These are phyloP conservation scores for Entomobrya proxima DNA, from an alignment of 2,888 invertebrate species.

Conservation along the genomic window DNA sequence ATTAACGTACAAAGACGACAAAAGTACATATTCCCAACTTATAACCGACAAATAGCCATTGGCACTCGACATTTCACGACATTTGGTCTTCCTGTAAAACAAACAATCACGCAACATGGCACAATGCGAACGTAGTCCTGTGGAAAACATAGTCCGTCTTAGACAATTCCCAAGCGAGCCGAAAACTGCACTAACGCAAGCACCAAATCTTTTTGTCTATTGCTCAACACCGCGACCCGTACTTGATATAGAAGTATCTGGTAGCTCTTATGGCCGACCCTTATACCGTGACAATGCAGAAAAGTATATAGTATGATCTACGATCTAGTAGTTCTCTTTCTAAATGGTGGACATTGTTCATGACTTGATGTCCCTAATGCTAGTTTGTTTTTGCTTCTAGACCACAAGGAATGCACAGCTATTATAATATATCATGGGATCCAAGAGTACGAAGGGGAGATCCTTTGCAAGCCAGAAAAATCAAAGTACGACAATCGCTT, in stretches of 20 bases:
- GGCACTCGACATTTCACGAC: too few relatives aligned
- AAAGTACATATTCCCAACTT: too few relatives aligned
- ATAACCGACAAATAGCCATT: too few relatives aligned
- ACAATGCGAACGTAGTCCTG: neutral
- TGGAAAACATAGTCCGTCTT: conserved; percentile 30
- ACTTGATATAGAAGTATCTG: conserved; percentile 51
- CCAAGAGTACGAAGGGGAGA: conserved; percentile 58
- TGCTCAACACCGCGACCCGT: conserved; percentile 56
- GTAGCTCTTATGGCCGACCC: conserved; percentile 41
- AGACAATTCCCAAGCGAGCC: conserved; percentile 20
- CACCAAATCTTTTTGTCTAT: conserved; percentile 52
- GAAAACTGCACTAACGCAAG: neutral
- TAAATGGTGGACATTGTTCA: neutral
- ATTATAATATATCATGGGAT: conserved; percentile 66
- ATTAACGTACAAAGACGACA: too few relatives aligned
- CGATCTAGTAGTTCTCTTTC: neutral
- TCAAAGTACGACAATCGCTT: conserved; percentile 2
- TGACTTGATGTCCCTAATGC: neutral
- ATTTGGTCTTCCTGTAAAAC: neutral
- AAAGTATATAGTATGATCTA: conserved; percentile 33
- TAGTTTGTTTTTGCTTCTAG: conserved; percentile 1
- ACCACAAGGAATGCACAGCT: conserved; percentile 58
- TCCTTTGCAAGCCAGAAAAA: conserved; percentile 19
- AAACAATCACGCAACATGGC: neutral
- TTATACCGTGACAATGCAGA: conserved; percentile 53